Base-by-base conservation (phyloP, 2,888 invertebrate genomes). In the Lasioglossum marginatum region DNA sequence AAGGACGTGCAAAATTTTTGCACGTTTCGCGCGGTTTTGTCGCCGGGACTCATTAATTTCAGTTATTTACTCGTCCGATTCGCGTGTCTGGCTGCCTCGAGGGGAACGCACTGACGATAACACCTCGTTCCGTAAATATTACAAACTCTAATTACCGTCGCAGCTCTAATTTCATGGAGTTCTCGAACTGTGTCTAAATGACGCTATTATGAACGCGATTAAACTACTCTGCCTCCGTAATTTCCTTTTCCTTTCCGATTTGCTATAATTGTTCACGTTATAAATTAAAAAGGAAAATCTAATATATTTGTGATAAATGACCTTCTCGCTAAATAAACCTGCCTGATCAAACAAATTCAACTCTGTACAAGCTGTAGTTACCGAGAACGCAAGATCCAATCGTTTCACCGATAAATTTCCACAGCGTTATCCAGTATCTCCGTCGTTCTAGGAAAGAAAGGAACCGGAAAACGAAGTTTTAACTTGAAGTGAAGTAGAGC, bases 21-120 rank as follows among this genome's bases (percentile, higher is more conserved):
- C 68, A 77, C 71, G 75, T 79, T 77, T 77, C 37, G 40, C 73
- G 68, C 23, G 72, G 57, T 72, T 76, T 77, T 83, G 74, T 74
- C 60, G 37, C n/a, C 60, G 43, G 3, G 66, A 34, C 76, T 76
- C 85, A 84, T 77, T 80, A 74, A 84, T 77, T 78, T 76, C 48
- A 23, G 16, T 31, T n/a, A 52, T 34, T 84, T 76, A 74, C 79
- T 48, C 76, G 48, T 77, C 31, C 27, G 76, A 79, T 85, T 85
- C 73, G 76, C 85, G 63, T 76, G 79, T 80, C 85, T 85, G 75
- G 73, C 73, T 23, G 76, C 52, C 37, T 52, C 63, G 76, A 27
- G 85, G 79, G 79, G 85, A 85, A 85, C 57, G 85, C 84, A 79
- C 85, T 27, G 31, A 8, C 52, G 68, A 68, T 68, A 68, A 71